Conservation (phyloP, 2,888 invertebrate genomes). For the Diplazon laetatorius region DNA sequence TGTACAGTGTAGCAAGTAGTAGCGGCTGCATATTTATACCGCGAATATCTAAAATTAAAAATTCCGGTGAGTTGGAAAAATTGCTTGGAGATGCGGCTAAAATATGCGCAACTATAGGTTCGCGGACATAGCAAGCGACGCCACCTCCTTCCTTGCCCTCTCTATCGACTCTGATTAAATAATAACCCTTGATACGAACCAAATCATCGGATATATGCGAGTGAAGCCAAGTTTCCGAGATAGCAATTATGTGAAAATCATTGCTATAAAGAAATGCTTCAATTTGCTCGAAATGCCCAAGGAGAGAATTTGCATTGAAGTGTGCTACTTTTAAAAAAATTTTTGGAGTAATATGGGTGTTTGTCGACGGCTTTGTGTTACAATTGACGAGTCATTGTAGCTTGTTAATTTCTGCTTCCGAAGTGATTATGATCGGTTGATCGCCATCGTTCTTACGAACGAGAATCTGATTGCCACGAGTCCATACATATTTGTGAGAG, state of each 20-base stretch:
- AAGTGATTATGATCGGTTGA: neutral
- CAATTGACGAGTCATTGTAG: slow-evolving; percentile 14
- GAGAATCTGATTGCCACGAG: neutral
- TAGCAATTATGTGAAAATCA: slow-evolving; percentile 21
- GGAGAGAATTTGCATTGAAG: slow-evolving; percentile 22
- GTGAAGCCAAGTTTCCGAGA: slow-evolving; percentile 47
- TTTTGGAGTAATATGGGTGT: too few species aligned
- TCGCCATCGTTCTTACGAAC: neutral
- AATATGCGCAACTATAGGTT: neutral
- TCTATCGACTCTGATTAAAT: slow-evolving; percentile 36
- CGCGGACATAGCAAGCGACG: slow-evolving; percentile 37
- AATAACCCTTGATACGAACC: neutral
- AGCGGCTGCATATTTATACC: neutral
- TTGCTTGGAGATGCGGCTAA: neutral
- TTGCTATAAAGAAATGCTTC: neutral
- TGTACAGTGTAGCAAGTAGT: slow-evolving; percentile 12
- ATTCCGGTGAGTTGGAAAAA: slow-evolving; percentile 1
- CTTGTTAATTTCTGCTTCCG: neutral
- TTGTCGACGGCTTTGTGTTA: too few species aligned
- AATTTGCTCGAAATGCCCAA: neutral
- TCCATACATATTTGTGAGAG: neutral
- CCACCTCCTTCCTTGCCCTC: slow-evolving; percentile 24
- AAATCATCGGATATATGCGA: neutral
- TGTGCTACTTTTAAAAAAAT: neutral
- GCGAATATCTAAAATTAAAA: neutral